phyloP scores from a whole-genome alignment of 2,888 invertebrate species.

The Lycophotia porphyrea region DNA sequence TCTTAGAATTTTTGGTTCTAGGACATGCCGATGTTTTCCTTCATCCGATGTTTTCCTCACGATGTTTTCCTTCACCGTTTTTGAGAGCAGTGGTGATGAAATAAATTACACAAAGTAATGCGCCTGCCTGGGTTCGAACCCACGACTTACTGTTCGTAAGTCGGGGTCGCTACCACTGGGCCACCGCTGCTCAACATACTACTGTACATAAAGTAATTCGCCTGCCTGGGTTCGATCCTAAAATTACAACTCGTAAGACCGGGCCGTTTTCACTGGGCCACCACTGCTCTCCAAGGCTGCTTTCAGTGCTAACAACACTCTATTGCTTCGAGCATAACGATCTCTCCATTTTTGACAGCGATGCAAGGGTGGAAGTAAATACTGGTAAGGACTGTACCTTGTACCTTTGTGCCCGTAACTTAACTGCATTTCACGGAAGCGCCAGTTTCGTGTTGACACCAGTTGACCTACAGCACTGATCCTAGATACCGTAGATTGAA shows the following conservation, averaged over 20 bases:
- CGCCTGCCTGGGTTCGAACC: neutral
- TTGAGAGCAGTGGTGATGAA: neutral
- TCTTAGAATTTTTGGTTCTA: no score
- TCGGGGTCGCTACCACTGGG: no score
- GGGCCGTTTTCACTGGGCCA: no score
- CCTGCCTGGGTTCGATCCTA: neutral
- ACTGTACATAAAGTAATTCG: neutral
- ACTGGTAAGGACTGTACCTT: neutral
- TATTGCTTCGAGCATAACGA: neutral
- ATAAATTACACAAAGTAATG: neutral
- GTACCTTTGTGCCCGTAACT: constrained; percentile 31
- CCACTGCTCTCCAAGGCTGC: neutral
- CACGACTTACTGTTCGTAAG: no score
- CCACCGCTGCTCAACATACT: no score
- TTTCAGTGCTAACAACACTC: neutral
- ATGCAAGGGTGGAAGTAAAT: no score
- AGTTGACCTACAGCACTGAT: constrained; percentile 71
- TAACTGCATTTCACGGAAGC: constrained; percentile 63
- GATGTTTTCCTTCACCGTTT: neutral
- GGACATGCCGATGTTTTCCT: no score
- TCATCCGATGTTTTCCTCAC: no score
- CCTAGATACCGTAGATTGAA: constrained; percentile 57
- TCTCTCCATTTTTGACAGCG: neutral
- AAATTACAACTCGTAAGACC: neutral
- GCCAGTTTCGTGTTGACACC: constrained; percentile 73